Evolutionary conservation across 2,113 vertebrate species (phyloP).

Genomic region (Circaetus gallicus): DNA sequence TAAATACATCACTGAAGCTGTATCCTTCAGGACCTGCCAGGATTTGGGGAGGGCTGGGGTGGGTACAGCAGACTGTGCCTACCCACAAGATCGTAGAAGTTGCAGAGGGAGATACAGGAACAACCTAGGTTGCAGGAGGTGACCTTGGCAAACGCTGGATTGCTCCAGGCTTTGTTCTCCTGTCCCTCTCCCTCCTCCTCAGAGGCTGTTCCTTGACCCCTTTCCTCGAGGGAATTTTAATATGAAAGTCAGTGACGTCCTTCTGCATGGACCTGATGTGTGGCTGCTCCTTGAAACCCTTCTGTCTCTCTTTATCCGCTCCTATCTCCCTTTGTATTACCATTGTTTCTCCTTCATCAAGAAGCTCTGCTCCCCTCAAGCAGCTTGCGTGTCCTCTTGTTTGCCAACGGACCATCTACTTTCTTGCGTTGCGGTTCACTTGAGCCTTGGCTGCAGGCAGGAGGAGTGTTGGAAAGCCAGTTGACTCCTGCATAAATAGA

Average conservation of each 20-base stretch:
- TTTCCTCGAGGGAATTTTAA: not conserved
- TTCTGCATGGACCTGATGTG: not conserved
- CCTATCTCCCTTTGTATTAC: not conserved
- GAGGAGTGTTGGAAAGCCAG: not conserved
- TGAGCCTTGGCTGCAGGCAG: not conserved
- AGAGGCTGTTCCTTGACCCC: not conserved
- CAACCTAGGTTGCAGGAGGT: not conserved
- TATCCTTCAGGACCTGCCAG: not conserved
- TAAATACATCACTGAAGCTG: not conserved
- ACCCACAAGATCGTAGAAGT: not conserved
- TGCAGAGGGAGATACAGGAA: not conserved
- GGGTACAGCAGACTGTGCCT: not conserved
- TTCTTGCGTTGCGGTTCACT: fast-evolving
- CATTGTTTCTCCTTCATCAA: not conserved
- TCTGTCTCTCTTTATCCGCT: not conserved
- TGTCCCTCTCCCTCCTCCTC: not conserved
- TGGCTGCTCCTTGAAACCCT: not conserved
- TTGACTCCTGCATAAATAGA: not conserved
- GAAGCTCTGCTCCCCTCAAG: not conserved
- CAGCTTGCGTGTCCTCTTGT: not conserved
- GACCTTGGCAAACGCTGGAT: not conserved
- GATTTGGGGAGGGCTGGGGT: not conserved
- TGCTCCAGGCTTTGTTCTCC: not conserved
- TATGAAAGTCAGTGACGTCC: not conserved
- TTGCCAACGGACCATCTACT: not conserved